Conservation (phyloP, 2,113 vertebrate genomes). For the Ciconia boyciana region DNA sequence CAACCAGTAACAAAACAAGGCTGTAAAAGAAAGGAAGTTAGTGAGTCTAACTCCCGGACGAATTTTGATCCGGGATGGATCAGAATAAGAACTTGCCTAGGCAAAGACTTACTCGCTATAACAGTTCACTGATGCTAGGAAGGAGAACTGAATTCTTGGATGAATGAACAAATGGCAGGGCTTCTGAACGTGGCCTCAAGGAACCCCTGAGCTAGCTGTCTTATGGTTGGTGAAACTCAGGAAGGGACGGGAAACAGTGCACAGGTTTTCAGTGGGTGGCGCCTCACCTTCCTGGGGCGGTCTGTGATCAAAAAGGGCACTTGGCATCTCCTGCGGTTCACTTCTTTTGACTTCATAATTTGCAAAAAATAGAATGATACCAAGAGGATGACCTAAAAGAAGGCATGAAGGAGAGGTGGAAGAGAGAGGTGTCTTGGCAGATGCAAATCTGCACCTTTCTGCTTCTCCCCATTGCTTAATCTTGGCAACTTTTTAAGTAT, state of each 20-base stretch:
- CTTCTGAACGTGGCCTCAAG: not conserved
- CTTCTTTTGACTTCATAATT: not conserved
- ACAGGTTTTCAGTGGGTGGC: not conserved
- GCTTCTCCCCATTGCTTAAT: not conserved
- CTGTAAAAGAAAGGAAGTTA: not conserved
- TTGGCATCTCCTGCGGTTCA: not conserved
- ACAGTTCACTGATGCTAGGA: not conserved
- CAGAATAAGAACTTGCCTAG: not conserved
- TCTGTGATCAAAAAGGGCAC: not conserved
- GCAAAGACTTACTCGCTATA: rapidly evolving
- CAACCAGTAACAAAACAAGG: not conserved
- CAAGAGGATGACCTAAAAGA: not conserved
- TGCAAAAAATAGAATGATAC: not conserved
- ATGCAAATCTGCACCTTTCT: not conserved
- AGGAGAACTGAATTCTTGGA: not conserved
- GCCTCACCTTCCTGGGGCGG: not conserved
- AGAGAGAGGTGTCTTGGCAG: not conserved
- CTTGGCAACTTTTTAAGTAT: not conserved
- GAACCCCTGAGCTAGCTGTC: not conserved
- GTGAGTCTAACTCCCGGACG: not conserved
- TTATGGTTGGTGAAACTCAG: not conserved
- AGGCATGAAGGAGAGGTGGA: not conserved
- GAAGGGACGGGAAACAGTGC: not conserved
- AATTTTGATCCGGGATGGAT: not conserved
- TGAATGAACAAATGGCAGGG: not conserved